Evolutionary conservation across 2,888 invertebrate genomes (phyloP).

Genomic region (Diarsia mendica): DNA sequence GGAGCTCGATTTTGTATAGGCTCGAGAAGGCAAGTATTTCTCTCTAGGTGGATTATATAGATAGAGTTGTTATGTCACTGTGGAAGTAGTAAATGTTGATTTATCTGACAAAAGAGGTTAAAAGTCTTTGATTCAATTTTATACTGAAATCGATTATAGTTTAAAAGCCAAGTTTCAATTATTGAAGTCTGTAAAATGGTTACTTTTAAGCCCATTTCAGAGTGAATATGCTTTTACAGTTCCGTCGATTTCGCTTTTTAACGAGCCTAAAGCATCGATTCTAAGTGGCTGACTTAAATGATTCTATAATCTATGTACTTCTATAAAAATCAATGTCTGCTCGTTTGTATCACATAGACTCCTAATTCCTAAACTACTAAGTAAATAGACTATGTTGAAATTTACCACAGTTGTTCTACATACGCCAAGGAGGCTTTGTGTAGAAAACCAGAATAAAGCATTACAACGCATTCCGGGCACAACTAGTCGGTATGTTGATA

Average conservation of each 20-base stretch:
- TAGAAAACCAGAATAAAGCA: background rate
- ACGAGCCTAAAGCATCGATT: background rate
- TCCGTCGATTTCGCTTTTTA: background rate
- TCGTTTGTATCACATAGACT: background rate
- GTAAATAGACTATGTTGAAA: background rate
- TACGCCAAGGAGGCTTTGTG: background rate
- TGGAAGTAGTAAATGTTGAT: background rate
- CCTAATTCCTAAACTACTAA: background rate
- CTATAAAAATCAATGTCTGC: background rate
- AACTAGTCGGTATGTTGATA: background rate
- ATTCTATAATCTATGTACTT: background rate
- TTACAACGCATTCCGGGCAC: background rate
- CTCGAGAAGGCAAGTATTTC: conserved; percentile 26
- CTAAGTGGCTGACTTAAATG: background rate
- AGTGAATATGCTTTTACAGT: background rate
- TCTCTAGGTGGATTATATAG: conserved; percentile 11
- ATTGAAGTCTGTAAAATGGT: background rate
- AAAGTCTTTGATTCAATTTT: conserved; percentile 6
- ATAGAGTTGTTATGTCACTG: conserved; percentile 9
- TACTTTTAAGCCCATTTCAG: background rate
- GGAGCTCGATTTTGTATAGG: conserved; percentile 7
- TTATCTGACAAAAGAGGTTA: background rate
- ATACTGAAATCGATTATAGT: background rate
- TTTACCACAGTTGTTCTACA: background rate
- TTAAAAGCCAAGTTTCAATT: background rate